Base-by-base conservation (phyloP, 2,888 invertebrate species). In the Phalera bucephala region DNA sequence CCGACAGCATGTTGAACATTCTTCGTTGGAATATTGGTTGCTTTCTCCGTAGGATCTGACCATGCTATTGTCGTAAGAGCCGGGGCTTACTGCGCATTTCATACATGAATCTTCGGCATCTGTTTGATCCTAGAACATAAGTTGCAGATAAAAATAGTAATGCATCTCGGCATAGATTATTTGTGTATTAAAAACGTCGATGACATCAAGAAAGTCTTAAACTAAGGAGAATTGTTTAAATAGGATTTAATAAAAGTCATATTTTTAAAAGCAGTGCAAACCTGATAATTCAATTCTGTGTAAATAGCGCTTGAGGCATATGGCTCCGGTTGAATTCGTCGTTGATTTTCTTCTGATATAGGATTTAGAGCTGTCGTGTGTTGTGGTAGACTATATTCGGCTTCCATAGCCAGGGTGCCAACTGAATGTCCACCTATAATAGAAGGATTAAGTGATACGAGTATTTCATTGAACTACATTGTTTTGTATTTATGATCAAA, bases 241-340 rank as follows among this genome's bases (percentile, higher is more conserved):
- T n/a, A n/a, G n/a, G n/a, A n/a, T n/a, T n/a, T 17, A 17, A 17
- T 17, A 3, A 17, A 17, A 17, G 3, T 17, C 17, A 17, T 17
- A 8, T 20, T 14, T 26, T 33, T 26, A 21, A 29, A 15, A 13
- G 22, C 43, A 27, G 13, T 39, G 54, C 61, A 32, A 45, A 86
- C 88, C 74, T 81, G 84, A 61, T 88, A 89, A 52, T 86, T 87
- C 20, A 89, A 50, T 64, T 89, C 88, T n/a, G 88, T 87, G 43
- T 89, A 89, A 62, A 89, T 89, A 34, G 94, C 94, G 37, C 95
- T 94, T 0, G 95, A 94, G 2, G 95, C 95, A 55, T 95, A 95
- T 1, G 95, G 94, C 41, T 94, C 94, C 0, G 93, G 93, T 1
- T 93, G 80, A 5, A 70, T 63, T 44, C 81, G 72, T 45, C 78